These are phyloP conservation scores for Clepsis dumicolana DNA, from an alignment of 2,888 invertebrate species.

Conservation along the genomic window DNA sequence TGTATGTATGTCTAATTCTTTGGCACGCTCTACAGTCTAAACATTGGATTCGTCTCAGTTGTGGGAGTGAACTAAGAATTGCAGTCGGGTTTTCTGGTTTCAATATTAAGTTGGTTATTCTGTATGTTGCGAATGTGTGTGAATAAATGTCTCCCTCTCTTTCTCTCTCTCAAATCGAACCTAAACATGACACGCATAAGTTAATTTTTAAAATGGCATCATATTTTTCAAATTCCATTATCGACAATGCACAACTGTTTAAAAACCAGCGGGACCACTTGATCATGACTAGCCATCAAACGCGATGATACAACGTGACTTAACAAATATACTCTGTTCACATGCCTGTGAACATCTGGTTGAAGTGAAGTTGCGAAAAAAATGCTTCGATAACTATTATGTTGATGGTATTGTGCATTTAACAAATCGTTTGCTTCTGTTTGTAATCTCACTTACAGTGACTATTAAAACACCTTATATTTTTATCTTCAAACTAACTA, in stretches of 20 bases:
- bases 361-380: slow-evolving; percentile 14
- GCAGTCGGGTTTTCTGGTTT: too few species aligned
- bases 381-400: background rate
- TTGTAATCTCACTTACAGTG: background rate
- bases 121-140: too few species aligned
- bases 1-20: too few species aligned
- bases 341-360: slow-evolving; percentile 13
- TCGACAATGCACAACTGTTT: slow-evolving; percentile 15
- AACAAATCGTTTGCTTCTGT: background rate
- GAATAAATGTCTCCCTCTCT: too few species aligned
- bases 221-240: background rate
- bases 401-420: slow-evolving; percentile 3
- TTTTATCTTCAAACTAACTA: too few species aligned
- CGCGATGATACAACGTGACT: slow-evolving; percentile 17
- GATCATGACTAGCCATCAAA: background rate
- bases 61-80: too few species aligned
- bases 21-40: too few species aligned
- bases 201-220: background rate
- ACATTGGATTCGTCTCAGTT: too few species aligned
- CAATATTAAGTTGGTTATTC: too few species aligned
- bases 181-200: too few species aligned
- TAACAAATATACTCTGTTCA: background rate
- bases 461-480: background rate
- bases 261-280: slow-evolving; percentile 19
- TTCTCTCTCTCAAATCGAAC: too few species aligned